Evolutionary conservation across 1,140 invertebrate species (phyloP).

Genomic region (Coenobita brevimanus): DNA sequence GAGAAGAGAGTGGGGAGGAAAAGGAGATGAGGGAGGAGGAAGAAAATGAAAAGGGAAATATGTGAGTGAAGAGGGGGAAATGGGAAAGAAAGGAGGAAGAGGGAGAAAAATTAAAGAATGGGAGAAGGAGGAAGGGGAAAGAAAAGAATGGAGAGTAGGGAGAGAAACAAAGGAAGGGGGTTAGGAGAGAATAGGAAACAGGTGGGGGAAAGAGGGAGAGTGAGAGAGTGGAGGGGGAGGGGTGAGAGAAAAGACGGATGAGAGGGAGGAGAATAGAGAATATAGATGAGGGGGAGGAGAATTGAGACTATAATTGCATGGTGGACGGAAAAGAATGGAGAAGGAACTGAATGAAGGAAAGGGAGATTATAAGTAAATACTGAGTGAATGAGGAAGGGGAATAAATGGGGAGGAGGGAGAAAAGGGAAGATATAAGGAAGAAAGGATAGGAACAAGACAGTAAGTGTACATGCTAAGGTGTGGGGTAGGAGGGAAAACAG

Average conservation of each 20-base stretch:
- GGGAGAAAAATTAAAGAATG: background rate
- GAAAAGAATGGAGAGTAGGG: background rate
- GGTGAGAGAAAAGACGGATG: background rate
- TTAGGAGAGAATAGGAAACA: background rate
- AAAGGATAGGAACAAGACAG: background rate
- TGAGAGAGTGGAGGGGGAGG: background rate
- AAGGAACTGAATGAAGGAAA: too few species aligned
- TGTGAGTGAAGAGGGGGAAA: too few species aligned
- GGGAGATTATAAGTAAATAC: background rate
- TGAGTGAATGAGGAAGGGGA: background rate
- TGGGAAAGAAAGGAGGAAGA: background rate
- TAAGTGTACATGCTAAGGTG: background rate
- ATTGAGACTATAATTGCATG: background rate
- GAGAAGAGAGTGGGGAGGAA: background rate
- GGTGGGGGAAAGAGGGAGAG: background rate
- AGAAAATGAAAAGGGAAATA: background rate
- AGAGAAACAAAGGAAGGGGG: background rate
- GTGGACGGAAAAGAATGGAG: background rate
- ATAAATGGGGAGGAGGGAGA: background rate
- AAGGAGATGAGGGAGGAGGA: background rate
- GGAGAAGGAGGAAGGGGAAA: too few species aligned
- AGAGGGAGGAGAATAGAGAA: background rate
- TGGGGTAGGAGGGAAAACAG: background rate
- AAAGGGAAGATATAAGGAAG: background rate
- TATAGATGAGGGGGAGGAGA: background rate